A percentile compares a stretch with the other conserved stretches of the same genome.
Evolutionary conservation across 2,888 invertebrate species (phyloP).

Genomic region (Habroteleia sp.): DNA sequence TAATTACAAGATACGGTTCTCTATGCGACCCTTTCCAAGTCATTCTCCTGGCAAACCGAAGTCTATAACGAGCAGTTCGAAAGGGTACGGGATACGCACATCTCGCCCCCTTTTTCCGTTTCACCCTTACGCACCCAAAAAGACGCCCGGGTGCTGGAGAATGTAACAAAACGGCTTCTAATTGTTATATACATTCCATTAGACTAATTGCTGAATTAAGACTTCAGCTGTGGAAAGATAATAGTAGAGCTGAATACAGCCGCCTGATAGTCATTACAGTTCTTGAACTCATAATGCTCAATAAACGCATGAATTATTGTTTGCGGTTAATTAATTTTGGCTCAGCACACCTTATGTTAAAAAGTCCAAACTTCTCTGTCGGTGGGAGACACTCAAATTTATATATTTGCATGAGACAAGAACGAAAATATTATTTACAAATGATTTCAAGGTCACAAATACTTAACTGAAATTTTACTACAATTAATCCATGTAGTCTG

Average conservation of each 20-base stretch:
- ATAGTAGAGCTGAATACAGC: constrained; percentile 59
- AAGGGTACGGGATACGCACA: constrained; percentile 67
- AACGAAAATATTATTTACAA: constrained; percentile 2
- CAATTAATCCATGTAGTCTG: too few relatives aligned
- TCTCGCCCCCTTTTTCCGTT: constrained; percentile 69
- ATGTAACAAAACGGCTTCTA: constrained; percentile 77
- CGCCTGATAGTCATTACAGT: constrained; percentile 71
- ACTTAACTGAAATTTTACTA: too few relatives aligned
- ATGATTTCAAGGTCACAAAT: too few relatives aligned
- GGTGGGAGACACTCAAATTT: too few relatives aligned
- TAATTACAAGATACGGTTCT: constrained; percentile 80
- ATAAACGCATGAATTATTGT: constrained; percentile 58
- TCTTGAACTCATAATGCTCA: constrained; percentile 59
- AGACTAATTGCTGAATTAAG: constrained; percentile 81
- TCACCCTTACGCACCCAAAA: constrained; percentile 59
- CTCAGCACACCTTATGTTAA: constrained; percentile 31
- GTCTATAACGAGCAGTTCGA: constrained; percentile 70
- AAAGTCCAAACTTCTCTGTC: neutral
- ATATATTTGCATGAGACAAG: too few relatives aligned
- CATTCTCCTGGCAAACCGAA: constrained; percentile 58
- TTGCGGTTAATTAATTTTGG: constrained; percentile 52
- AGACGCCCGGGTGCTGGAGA: constrained; percentile 66
- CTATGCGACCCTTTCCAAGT: constrained; percentile 62
- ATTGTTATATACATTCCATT: constrained; percentile 82
- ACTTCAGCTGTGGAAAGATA: constrained; percentile 73